Percentiles rank a stretch among this genome's conserved stretches.
Evolutionary conservation across 2,888 invertebrate genomes (phyloP).

Genomic region (Aphodius granarius): DNA sequence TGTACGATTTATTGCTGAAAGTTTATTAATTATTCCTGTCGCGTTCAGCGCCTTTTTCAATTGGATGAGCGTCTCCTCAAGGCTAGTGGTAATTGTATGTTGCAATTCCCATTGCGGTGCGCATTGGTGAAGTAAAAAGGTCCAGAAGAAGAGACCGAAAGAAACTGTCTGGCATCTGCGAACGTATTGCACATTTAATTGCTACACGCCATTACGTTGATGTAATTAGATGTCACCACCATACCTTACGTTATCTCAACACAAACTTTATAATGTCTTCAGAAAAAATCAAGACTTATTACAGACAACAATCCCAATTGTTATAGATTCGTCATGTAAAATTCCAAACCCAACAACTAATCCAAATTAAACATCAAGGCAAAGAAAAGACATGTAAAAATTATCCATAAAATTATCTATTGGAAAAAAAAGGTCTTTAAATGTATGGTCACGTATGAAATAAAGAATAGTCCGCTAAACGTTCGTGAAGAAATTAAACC

Average conservation of each 20-base stretch:
- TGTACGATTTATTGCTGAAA: neutral
- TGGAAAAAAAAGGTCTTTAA: neutral
- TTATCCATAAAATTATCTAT: no score
- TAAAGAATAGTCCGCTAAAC: neutral
- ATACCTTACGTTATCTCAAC: no score
- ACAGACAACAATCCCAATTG: no score
- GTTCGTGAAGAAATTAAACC: neutral
- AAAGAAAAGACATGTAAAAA: no score
- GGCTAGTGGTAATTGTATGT: constrained; percentile 8
- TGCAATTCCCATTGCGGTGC: constrained; percentile 12
- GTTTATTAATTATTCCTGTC: constrained; percentile 12
- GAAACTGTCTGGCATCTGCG: constrained; percentile 2
- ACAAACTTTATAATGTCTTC: no score
- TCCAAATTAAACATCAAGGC: no score
- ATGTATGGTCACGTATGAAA: neutral
- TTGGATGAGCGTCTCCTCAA: constrained; percentile 1
- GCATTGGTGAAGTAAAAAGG: neutral
- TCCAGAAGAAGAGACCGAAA: constrained; percentile 5
- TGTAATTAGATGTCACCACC: neutral
- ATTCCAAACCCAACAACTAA: no score
- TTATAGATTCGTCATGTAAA: no score
- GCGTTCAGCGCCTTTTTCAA: constrained; percentile 7
- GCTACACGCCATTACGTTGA: neutral
- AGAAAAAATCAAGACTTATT: no score
- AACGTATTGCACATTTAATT: neutral